A percentile compares a stretch with the other conserved stretches of the same genome.
Conservation (phyloP, 2,113 vertebrate species). For the Prietella phreatophila region DNA sequence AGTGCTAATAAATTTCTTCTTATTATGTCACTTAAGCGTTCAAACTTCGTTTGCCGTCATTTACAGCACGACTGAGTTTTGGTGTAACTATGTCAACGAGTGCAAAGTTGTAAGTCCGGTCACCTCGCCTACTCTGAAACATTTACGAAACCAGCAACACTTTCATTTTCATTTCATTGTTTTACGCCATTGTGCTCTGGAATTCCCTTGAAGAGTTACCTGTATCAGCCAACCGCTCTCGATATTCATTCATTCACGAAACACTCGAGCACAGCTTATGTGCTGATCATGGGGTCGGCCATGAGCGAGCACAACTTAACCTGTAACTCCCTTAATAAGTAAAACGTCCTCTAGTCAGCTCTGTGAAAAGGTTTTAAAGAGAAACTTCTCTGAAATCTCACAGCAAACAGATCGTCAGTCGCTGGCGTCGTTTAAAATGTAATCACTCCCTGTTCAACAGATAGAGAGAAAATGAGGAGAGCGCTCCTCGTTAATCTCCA, state of each 20-base stretch:
- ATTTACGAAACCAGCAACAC: neutral
- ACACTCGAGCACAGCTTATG: neutral
- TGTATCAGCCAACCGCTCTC: neutral
- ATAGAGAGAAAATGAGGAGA: neutral
- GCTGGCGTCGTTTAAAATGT: neutral
- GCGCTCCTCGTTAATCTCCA: too few species aligned
- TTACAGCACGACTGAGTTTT: neutral
- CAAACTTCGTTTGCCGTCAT: neutral
- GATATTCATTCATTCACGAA: neutral
- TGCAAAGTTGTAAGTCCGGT: neutral
- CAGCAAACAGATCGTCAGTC: constrained; percentile 39
- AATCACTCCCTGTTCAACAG: neutral
- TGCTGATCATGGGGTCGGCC: accelerated
- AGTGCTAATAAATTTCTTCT: neutral
- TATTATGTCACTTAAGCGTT: neutral
- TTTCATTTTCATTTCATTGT: neutral
- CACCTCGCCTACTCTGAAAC: neutral
- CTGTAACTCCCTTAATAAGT: neutral
- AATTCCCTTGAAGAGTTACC: neutral
- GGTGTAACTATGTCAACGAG: neutral
- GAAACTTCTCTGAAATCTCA: constrained; percentile 43
- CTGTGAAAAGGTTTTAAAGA: neutral
- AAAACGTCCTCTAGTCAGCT: neutral
- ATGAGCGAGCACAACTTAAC: too few species aligned
- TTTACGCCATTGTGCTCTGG: neutral